Conservation (phyloP, 2,113 vertebrate species). For the Tachysurus vachellii region DNA sequence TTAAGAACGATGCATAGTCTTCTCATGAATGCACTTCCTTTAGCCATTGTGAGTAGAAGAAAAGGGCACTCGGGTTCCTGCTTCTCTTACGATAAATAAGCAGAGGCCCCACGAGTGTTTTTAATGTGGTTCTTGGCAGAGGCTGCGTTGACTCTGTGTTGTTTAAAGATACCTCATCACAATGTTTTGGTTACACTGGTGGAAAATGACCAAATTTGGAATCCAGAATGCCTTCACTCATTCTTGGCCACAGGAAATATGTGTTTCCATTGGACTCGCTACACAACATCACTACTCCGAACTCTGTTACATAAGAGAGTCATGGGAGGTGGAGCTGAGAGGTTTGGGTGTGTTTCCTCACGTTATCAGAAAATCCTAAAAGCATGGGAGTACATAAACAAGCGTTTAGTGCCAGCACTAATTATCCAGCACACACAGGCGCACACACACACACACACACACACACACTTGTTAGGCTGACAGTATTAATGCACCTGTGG, state of each 20-base stretch:
- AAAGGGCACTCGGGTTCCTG: constrained; percentile 15
- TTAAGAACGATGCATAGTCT: constrained; percentile 68
- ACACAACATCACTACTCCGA: too few relatives aligned
- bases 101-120: constrained; percentile 50
- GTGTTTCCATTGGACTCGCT: not conserved
- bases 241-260: constrained; percentile 33
- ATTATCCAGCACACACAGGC: not conserved
- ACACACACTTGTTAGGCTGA: not conserved
- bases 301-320: not conserved
- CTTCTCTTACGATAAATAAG: constrained; percentile 30
- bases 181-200: constrained; percentile 60
- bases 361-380: constrained; percentile 34
- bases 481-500: too few relatives aligned
- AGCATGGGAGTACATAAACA: constrained; percentile 39
- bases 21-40: constrained; percentile 65
- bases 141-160: constrained; percentile 52
- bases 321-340: not conserved
- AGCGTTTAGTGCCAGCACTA: constrained; percentile 18
- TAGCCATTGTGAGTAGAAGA: constrained; percentile 61
- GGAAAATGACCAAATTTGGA: constrained; percentile 77
- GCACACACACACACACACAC: not conserved
- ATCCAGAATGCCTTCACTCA: constrained; percentile 33
- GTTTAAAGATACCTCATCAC: constrained; percentile 61
- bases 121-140: constrained; percentile 55
- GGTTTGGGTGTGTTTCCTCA: constrained; percentile 25